Base-by-base conservation (phyloP, 2,888 invertebrate species). In the Axea sp. region DNA sequence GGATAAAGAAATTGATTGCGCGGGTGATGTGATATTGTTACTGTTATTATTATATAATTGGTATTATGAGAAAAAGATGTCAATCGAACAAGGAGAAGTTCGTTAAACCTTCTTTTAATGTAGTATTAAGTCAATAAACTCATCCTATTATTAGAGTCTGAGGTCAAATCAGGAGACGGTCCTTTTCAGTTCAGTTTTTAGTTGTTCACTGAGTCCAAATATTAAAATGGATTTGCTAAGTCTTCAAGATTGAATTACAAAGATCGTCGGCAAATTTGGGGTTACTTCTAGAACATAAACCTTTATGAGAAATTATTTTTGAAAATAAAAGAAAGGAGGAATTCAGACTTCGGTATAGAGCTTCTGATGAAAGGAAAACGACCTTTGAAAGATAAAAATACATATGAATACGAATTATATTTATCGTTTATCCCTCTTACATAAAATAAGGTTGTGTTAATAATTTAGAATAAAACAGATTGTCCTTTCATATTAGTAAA, bases 61-160 rank as follows among this genome's bases (percentile, higher is more conserved):
- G 37, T 26, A 35, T 45, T 37, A 37, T 37, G 45, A 51, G 22
- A n/a, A 53, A 35, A 53, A 30, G 19, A 55, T 19, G 19, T 22
- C 45, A 43, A 22, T 15, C 6, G 12, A 11, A 35, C 33, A 28
- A 45, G 35, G 9, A 37, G 14, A 35, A 67, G 39, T 19, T 12
- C 22, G 33, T 39, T 67, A 67, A 67, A 57, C 57, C 67, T 67
- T 57, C 49, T 39, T 30, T 57, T 57, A 57, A 67, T 67, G 57
- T 57, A 33, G 45, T 49, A 67, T 67, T 67, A 67, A 67, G 57
- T 67, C 67, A 57, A 57, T 67, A 67, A 57, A 59, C 67, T 67
- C 57, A 67, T 67, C 57, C 67, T 49, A 67, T 67, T 57, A 67
- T 67, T 57, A 67, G 47, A 67, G 24, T 22, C 14, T 37, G 33